A percentile compares a stretch with the other conserved stretches of the same genome.
Conservation (phyloP, 2,888 invertebrate species). For the Drosophila tanythrix region DNA sequence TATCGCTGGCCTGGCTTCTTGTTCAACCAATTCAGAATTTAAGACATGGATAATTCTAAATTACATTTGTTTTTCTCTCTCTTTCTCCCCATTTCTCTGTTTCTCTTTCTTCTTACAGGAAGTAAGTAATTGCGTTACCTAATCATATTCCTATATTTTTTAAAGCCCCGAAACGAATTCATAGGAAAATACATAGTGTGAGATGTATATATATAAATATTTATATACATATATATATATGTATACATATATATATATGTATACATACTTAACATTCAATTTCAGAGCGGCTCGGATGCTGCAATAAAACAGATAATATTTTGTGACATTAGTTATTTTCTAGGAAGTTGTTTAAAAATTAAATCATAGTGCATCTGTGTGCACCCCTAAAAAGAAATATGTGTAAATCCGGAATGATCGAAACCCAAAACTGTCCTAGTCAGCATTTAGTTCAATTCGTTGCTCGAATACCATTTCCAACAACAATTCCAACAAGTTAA, state of each 20-base stretch:
- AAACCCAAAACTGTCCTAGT: conserved; percentile 28
- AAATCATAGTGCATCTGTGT: conserved; percentile 6
- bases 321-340: background rate
- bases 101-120: conserved; percentile 84
- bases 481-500: conserved; percentile 32
- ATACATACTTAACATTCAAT: background rate
- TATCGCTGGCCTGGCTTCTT: conserved; percentile 79
- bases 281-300: conserved; percentile 18
- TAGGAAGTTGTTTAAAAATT: background rate
- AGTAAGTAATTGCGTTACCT: conserved; percentile 82
- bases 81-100: conserved; percentile 68
- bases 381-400: conserved; percentile 10
- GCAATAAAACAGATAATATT: background rate
- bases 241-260: background rate
- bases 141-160: conserved; percentile 30
- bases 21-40: conserved; percentile 63
- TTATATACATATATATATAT: conserved; percentile 4
- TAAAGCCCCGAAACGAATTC: conserved; percentile 22
- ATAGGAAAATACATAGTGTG: conserved; percentile 18
- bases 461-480: conserved; percentile 63
- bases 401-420: conserved; percentile 25
- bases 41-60: conserved; percentile 66
- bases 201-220: background rate
- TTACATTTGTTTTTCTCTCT: conserved; percentile 63
- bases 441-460: conserved; percentile 37